Evolutionary conservation across 1,140 invertebrate species (phyloP).

Genomic region (Aphidius gifuensis): DNA sequence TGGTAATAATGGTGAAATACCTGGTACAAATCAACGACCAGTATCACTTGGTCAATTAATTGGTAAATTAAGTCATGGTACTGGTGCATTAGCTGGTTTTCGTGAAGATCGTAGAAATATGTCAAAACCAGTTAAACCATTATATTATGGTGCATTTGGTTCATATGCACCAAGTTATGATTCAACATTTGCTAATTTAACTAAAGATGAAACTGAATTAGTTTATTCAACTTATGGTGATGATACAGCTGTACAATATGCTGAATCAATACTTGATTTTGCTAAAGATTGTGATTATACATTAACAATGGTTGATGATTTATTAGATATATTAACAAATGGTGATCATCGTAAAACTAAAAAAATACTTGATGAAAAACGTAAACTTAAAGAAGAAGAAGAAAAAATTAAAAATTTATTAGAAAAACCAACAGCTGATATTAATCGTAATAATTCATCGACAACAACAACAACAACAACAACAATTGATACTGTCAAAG

Average conservation of each 20-base stretch:
- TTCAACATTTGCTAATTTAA: slow-evolving; percentile 90
- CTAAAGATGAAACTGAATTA: slow-evolving; percentile 89
- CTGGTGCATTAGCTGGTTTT: slow-evolving; percentile 66
- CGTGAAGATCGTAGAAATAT: slow-evolving; percentile 86
- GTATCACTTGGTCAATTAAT: slow-evolving; percentile 78
- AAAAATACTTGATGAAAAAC: slow-evolving; percentile 64
- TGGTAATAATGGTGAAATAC: slow-evolving; percentile 65
- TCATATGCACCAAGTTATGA: slow-evolving; percentile 94
- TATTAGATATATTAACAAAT: slow-evolving; percentile 78
- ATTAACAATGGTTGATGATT: slow-evolving; percentile 77
- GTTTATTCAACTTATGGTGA: slow-evolving; percentile 89
- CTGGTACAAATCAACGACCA: slow-evolving; percentile 71
- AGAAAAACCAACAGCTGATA: slow-evolving; percentile 54
- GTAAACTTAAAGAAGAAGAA: slow-evolving; percentile 62
- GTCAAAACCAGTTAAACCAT: slow-evolving; percentile 83
- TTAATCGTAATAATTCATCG: slow-evolving; percentile 53
- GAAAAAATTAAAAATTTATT: slow-evolving; percentile 59
- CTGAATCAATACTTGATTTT: slow-evolving; percentile 80
- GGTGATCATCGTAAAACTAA: slow-evolving; percentile 81
- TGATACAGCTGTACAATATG: slow-evolving; percentile 83
- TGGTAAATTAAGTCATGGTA: slow-evolving; percentile 82
- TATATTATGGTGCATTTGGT: slow-evolving; percentile 92
- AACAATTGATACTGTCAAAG: slow-evolving; percentile 67
- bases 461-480: slow-evolving; percentile 47
- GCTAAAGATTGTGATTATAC: slow-evolving; percentile 81